Conservation (phyloP, 2,888 invertebrate species). For the Eulithis testata region DNA sequence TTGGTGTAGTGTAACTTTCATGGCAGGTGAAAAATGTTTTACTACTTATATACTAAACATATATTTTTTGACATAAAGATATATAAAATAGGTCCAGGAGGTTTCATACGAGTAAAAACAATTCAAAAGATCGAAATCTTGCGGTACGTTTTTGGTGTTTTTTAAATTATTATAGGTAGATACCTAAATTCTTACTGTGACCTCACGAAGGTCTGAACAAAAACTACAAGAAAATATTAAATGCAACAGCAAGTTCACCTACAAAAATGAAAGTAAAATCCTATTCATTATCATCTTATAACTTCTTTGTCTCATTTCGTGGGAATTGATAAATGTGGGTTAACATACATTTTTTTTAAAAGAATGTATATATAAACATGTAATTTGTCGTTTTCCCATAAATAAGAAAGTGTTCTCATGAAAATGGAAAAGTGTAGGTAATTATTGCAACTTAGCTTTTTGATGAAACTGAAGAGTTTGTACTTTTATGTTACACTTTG, state of each 20-base stretch:
- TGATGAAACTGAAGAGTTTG: conserved; percentile 28
- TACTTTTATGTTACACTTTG: conserved; percentile 4
- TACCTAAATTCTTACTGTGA: too few species aligned
- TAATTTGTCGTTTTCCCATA: conserved; percentile 31
- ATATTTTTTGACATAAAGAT: too few species aligned
- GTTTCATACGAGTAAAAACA: too few species aligned
- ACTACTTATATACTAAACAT: too few species aligned
- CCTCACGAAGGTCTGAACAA: too few species aligned
- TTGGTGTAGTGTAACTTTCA: not conserved
- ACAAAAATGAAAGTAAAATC: conserved; percentile 41
- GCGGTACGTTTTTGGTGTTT: too few species aligned
- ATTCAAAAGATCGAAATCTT: too few species aligned
- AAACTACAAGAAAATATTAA: too few species aligned
- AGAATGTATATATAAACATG: conserved; percentile 35
- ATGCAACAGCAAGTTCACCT: not conserved
- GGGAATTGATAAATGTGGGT: conserved; percentile 40
- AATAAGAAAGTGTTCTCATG: conserved; percentile 29
- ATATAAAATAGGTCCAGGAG: too few species aligned
- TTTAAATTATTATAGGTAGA: too few species aligned
- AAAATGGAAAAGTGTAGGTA: conserved; percentile 29
- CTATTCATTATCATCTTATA: conserved; percentile 33
- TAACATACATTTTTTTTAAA: conserved; percentile 19
- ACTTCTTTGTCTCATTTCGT: conserved; percentile 39
- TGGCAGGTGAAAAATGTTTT: too few species aligned
- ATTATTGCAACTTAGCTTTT: conserved; percentile 4